A percentile compares a stretch with the other conserved stretches of the same genome.
These are phyloP conservation scores for Athalia rosae DNA, from an alignment of 2,888 invertebrate genomes.

Conservation along the genomic window DNA sequence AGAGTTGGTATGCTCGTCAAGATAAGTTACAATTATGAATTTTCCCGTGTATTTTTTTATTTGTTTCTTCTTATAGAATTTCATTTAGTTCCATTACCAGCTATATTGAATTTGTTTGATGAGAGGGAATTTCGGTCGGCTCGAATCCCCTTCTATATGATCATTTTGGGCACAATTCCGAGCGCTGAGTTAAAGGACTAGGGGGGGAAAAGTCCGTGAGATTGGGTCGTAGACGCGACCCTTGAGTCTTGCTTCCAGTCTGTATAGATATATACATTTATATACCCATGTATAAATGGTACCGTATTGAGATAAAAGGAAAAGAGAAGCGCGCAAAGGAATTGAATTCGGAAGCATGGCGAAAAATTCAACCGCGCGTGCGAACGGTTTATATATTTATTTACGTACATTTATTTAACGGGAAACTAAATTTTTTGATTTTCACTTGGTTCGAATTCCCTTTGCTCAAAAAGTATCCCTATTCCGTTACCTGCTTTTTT, in stretches of 20 bases:
- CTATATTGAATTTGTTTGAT: no score
- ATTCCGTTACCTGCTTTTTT: neutral
- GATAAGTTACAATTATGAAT: no score
- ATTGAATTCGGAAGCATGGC: neutral
- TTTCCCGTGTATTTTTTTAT: no score
- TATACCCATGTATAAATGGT: no score
- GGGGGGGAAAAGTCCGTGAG: neutral
- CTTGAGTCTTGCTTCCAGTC: neutral
- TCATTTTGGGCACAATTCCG: neutral
- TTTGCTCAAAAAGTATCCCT: neutral
- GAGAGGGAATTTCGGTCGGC: no score
- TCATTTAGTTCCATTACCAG: no score
- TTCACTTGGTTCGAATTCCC: neutral
- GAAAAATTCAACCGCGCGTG: neutral
- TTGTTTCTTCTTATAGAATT: no score
- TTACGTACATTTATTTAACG: conserved; percentile 10
- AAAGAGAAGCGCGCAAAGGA: neutral
- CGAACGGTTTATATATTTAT: neutral
- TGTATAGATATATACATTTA: neutral
- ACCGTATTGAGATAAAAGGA: conserved; percentile 8
- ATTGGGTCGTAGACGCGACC: conserved; percentile 2
- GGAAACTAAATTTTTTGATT: neutral
- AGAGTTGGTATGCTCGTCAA: no score
- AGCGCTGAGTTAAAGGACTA: no score
- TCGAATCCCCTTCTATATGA: no score